Evolutionary conservation across 1,140 invertebrate genomes (phyloP).

Genomic region (Epicauta chinensis): DNA sequence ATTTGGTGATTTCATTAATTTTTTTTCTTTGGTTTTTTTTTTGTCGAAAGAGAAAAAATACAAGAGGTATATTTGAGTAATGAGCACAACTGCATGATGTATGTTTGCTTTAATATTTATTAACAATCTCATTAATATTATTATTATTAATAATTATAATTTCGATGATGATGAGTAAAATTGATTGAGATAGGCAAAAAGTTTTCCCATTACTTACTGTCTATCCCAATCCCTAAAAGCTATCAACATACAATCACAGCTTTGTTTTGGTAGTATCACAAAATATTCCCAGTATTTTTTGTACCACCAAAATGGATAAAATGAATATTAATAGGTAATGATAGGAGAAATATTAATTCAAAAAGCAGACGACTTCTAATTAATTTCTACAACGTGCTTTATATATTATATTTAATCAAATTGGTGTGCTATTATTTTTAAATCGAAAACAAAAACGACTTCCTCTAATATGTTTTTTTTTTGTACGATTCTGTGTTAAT

Average conservation of each 20-base stretch:
- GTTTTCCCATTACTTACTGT: slow-evolving; percentile 42
- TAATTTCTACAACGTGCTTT: neutral
- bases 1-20: neutral
- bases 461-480: neutral
- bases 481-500: slow-evolving; percentile 16
- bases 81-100: slow-evolving; percentile 8
- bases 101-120: slow-evolving; percentile 1
- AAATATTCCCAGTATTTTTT: slow-evolving; percentile 43
- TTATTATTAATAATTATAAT: slow-evolving; percentile 1
- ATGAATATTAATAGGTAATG: too few species aligned
- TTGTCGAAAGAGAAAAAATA: slow-evolving; percentile 5
- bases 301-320: slow-evolving; percentile 41
- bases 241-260: slow-evolving; percentile 39
- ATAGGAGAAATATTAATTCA: slow-evolving; percentile 17
- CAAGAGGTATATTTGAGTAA: slow-evolving; percentile 10
- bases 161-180: too few species aligned
- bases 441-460: too few species aligned
- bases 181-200: slow-evolving; percentile 32
- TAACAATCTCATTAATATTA: too few species aligned
- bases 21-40: too few species aligned
- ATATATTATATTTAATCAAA: too few species aligned
- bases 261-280: slow-evolving; percentile 41
- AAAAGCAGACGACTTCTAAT: slow-evolving; percentile 22
- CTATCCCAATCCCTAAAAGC: slow-evolving; percentile 24
- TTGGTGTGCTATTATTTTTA: slow-evolving; percentile 2